Base-by-base conservation (phyloP, 2,888 invertebrate species). In the Lacanobia wlatinum region DNA sequence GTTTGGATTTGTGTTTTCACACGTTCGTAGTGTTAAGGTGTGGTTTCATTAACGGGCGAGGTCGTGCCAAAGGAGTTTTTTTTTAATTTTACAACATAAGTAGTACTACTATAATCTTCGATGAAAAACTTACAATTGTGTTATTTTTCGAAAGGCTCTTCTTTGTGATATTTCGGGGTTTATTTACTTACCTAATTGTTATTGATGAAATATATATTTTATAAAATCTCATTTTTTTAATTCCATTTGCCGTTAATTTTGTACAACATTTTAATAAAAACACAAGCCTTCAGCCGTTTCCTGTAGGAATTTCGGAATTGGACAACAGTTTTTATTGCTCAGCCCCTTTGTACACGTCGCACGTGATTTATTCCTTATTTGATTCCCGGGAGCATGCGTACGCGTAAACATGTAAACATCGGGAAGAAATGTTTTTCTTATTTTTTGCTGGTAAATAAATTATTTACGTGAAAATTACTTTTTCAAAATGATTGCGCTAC, bases 301-400 rank as follows among this genome's bases (percentile, higher is more conserved):
- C 58, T 75, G 56, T 21, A 70, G 72, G 84, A 77, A 83, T 81
- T 84, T 76, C 66, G 73, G 60, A 73, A 84, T 83, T 81, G 83
- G 78, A 84, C 78, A 84, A 73, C 70, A 71, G 75, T 76, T 76
- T 83, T 83, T 83, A 84, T 83, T 81, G 70, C 76, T 64, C 50
- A 73, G 74, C 69, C 78, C 70, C 84, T 81, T 76, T 78, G 76
- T 76, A 83, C 70, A 83, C 60, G 74, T 83, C 61, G 53, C 78
- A 73, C 82, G 83, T 83, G 84, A 83, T 84, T 83, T 83, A 83
- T 83, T 73, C 70, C 70, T 58, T 68, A 75, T 84, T 83, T 82
- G 81, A 83, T 83, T 80, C 83, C 72, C 83, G 53, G 63, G 80
- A 80, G 77, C 81, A 83, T 59, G 83, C 81, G 80, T 75, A 68